Conservation (phyloP, 2,113 vertebrate genomes). For the Brachyistius frenatus region DNA sequence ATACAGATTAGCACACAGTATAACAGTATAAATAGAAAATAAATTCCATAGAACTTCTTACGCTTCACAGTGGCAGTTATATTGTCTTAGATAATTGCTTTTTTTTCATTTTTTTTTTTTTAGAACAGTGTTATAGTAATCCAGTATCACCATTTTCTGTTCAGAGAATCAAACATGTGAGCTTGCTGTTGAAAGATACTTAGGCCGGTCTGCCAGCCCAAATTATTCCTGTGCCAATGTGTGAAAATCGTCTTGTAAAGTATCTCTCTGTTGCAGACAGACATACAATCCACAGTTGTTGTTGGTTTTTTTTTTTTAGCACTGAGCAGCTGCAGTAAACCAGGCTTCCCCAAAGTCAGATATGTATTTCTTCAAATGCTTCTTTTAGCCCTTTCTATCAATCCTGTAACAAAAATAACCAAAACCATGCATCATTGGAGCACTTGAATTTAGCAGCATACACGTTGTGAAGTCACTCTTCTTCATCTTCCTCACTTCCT, state of each 20-base stretch:
- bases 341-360: neutral
- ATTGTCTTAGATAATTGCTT: no score
- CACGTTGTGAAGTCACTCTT: conserved; percentile 43
- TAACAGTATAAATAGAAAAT: conserved; percentile 16
- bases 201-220: neutral
- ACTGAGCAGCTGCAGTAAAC: neutral
- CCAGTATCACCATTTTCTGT: neutral
- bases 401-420: neutral
- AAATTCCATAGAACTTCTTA: neutral
- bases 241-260: neutral
- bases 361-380: neutral
- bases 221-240: neutral
- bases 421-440: neutral
- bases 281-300: neutral
- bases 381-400: neutral
- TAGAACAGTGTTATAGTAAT: neutral
- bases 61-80: neutral
- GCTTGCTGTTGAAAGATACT: neutral
- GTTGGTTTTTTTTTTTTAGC: neutral
- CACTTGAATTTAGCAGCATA: neutral
- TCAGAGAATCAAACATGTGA: neutral
- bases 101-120: no score
- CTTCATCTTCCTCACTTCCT: conserved; percentile 69
- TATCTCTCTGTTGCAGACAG: neutral
- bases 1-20: conserved; percentile 9